Evolutionary conservation across 2,797 vertebrate species (phyloP).

Genomic region (Anolis apletophallus): DNA sequence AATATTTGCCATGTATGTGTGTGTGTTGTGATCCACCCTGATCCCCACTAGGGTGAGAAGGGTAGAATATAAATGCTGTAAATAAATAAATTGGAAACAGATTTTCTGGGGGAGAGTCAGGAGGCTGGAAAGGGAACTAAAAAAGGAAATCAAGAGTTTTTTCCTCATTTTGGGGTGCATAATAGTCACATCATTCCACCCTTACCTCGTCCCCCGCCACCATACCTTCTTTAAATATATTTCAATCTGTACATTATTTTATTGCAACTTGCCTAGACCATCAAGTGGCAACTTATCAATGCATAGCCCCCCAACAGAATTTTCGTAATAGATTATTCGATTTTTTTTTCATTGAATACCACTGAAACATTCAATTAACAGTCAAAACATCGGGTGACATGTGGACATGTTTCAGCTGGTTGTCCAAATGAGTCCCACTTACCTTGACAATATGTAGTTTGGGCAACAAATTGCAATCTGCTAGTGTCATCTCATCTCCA

Average conservation of each 20-base stretch:
- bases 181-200: not conserved
- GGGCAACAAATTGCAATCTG: slow-evolving; percentile 97
- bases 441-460: slow-evolving; percentile 99
- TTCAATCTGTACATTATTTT: not conserved
- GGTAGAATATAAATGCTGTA: too few species aligned
- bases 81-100: not conserved
- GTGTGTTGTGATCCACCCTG: too few species aligned
- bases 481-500: slow-evolving; percentile 95
- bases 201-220: too few species aligned
- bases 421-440: not conserved
- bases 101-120: not conserved
- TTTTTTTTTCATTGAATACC: not conserved
- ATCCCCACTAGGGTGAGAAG: too few species aligned
- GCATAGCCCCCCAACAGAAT: not conserved
- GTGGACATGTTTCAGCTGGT: too few species aligned
- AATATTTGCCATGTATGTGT: too few species aligned
- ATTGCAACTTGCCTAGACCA: too few species aligned
- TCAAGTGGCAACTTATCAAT: not conserved
- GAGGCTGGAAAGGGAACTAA: not conserved
- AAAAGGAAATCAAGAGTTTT: not conserved
- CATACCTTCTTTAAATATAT: not conserved
- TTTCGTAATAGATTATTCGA: not conserved
- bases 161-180: not conserved
- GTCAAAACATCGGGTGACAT: too few species aligned
- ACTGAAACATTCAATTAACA: not conserved